Percentiles rank a stretch among this genome's conserved stretches.
Conservation (phyloP, 1,140 invertebrate species). For the Euwallacea fornicatus region DNA sequence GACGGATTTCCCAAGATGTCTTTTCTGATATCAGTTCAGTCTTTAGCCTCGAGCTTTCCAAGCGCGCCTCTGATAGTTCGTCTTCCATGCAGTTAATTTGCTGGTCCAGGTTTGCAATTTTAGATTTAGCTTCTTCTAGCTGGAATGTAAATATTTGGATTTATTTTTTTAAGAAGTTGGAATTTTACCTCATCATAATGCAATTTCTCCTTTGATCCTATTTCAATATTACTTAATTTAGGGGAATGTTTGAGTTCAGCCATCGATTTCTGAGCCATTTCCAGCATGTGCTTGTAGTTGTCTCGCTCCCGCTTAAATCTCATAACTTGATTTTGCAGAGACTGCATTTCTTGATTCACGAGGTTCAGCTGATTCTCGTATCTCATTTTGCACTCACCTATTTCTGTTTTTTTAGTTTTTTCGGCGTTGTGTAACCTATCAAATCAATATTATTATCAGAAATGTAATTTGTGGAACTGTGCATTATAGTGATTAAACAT, state of each 20-base stretch:
- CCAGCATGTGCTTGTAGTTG: conserved; percentile 88
- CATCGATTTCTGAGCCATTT: conserved; percentile 81
- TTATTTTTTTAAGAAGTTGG: conserved; percentile 5
- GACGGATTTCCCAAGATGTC: conserved; percentile 83
- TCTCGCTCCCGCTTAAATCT: conserved; percentile 87
- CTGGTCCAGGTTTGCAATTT: conserved; percentile 73
- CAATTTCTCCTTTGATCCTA: conserved; percentile 24
- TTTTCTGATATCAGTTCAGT: conserved; percentile 88
- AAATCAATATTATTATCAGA: conserved; percentile 27
- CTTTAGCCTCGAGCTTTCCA: conserved; percentile 82
- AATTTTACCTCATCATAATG: conserved; percentile 59
- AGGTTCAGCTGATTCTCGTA: conserved; percentile 86
- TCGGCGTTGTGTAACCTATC: conserved; percentile 72
- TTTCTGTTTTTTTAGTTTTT: conserved; percentile 78
- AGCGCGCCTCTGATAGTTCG: conserved; percentile 78
- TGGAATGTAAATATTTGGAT: conserved; percentile 31
- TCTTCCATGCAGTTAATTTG: conserved; percentile 85
- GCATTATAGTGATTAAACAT: neutral
- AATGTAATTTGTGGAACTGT: too few relatives aligned
- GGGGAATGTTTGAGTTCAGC: conserved; percentile 66
- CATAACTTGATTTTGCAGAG: conserved; percentile 75
- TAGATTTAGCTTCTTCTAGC: conserved; percentile 62
- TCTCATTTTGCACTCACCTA: conserved; percentile 81
- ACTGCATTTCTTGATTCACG: conserved; percentile 83
- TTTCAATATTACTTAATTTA: conserved; percentile 50